Conservation (phyloP, 2,888 invertebrate genomes). For the Syrista parreyssii region DNA sequence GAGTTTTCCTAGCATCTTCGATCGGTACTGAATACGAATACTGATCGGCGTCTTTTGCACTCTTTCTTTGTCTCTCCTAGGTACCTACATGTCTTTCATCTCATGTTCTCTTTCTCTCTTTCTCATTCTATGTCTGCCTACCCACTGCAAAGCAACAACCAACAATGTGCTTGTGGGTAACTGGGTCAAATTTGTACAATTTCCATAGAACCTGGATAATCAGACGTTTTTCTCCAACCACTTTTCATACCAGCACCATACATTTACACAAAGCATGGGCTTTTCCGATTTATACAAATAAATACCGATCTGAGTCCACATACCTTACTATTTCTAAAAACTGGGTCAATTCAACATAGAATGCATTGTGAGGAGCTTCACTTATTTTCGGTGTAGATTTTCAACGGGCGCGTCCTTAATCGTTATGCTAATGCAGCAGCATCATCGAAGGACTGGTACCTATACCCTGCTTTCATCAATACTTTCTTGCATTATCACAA, state of each 20-base stretch:
- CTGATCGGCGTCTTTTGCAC: background rate
- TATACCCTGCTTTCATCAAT: background rate
- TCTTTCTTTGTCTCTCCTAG: background rate
- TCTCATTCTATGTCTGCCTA: background rate
- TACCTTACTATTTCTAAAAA: background rate
- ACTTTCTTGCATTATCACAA: background rate
- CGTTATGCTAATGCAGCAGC: background rate
- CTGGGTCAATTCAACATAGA: background rate
- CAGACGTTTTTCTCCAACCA: no score
- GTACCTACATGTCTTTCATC: background rate
- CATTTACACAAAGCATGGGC: background rate
- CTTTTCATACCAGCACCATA: background rate
- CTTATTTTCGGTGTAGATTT: background rate
- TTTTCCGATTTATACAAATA: background rate
- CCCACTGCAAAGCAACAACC: background rate
- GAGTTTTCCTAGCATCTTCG: background rate
- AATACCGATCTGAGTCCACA: background rate
- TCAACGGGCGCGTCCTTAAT: background rate
- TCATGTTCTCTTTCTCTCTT: conserved; percentile 6
- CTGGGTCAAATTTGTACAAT: background rate
- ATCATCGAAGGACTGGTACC: background rate
- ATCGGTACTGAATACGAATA: background rate
- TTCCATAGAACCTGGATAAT: background rate
- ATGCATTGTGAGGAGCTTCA: background rate
- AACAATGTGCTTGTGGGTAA: background rate